Base-by-base conservation (phyloP, 2,113 vertebrate genomes). In the Centrocercus urophasianus region DNA sequence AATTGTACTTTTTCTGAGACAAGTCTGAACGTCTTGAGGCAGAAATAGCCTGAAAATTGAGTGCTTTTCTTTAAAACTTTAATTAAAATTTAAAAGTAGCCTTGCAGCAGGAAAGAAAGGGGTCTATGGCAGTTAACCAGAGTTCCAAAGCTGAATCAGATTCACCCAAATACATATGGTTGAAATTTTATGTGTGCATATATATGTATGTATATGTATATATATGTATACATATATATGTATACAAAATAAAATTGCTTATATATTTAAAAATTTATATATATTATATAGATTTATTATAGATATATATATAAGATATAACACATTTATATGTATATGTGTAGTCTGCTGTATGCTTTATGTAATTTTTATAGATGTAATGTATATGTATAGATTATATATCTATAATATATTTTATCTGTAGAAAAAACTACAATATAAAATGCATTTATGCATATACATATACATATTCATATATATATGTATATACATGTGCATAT, bases 401-500 rank as follows among this genome's bases (percentile, higher is more conserved):
- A 32, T 38, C 16, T 38, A 9, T 42, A 6, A 38, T 9, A 2
- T 17, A 5, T 36, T 50, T 74, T 48, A 45, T 10, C 34, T 45
- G 3, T 38, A 60, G 18, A 16, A 20, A 27, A 10, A 19, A 17
- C n/a, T 82, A 8, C 24, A 9, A 28, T 43, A 59, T 22, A 9
- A 18, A 34, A 42, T 18, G 25, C 5, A 15, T 73, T 5, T 48
- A 24, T 73, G 5, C 6, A 40, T 1, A 3, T 38, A 48, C 40
- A 30, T 6, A 28, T 14, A 40, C 17, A 25, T 6, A 15, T 69
- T 4, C 38, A 18, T 60, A 5, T 5, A 32, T 1, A 3, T 20
- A 24, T 5, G 5, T 6, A 32, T 1, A 4, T 42, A 38, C 24
- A 38, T 25, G 22, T 5, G 5, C 4, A 40, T 1, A 4, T 42